phyloP scores from a whole-genome alignment of 2,113 vertebrate genomes.

The Periophthalmodon schlosseri region DNA sequence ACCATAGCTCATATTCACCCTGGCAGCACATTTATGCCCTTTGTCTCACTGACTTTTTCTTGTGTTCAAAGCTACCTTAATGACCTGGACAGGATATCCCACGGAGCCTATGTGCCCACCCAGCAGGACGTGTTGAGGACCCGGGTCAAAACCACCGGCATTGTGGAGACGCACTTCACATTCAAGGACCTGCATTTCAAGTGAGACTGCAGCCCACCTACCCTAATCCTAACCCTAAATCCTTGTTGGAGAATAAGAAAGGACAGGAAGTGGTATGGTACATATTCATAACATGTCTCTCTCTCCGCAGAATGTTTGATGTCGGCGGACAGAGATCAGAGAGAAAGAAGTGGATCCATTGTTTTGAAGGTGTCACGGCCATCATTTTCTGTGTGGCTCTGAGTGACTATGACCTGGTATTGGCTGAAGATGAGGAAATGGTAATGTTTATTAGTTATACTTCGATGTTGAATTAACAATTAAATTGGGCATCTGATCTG shows the following conservation, averaged over 20 bases:
- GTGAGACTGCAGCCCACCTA: slow-evolving; percentile 76
- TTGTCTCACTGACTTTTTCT: slow-evolving; percentile 3
- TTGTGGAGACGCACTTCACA: slow-evolving; percentile 98
- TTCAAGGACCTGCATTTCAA: slow-evolving; percentile 99
- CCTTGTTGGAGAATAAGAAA: not conserved
- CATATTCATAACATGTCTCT: slow-evolving; percentile 9
- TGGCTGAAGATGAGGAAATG: slow-evolving; percentile 99
- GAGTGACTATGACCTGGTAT: slow-evolving; percentile 96
- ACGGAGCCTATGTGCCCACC: slow-evolving; percentile 90
- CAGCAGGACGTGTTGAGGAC: slow-evolving; percentile 98
- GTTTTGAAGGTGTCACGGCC: slow-evolving; percentile 97
- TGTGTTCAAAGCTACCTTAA: slow-evolving; percentile 88
- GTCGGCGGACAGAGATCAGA: slow-evolving; percentile 98
- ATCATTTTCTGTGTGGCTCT: slow-evolving; percentile 99
- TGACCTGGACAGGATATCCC: slow-evolving; percentile 96
- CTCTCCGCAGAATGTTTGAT: slow-evolving; percentile 92
- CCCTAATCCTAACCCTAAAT: not conserved
- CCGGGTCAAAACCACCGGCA: slow-evolving; percentile 98
- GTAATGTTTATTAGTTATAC: slow-evolving; percentile 63
- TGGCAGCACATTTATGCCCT: not conserved
- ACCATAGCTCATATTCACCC: not conserved
- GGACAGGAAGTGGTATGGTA: not conserved
- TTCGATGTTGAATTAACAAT: not conserved
- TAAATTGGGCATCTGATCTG: not conserved
- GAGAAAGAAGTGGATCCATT: slow-evolving; percentile 99